These are phyloP conservation scores for Drosophila phalerata DNA, from an alignment of 2,888 invertebrate genomes.

Conservation along the genomic window DNA sequence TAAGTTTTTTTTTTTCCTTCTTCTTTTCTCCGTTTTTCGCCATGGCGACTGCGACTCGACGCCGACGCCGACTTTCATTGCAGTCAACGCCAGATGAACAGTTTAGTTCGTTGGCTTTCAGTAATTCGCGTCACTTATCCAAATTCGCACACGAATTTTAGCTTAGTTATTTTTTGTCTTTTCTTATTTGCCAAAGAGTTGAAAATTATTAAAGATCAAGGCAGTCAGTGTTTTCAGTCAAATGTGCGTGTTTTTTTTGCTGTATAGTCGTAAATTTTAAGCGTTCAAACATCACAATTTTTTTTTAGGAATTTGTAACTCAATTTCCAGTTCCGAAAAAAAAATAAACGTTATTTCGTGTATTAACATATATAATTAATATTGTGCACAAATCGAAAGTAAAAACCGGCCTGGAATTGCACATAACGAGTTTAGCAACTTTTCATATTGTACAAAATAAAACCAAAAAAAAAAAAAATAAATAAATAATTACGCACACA, in stretches of 20 bases:
- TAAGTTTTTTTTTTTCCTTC: constrained; percentile 54
- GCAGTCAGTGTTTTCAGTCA: constrained; percentile 64
- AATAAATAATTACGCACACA: constrained; percentile 2
- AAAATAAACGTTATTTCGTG: constrained; percentile 44
- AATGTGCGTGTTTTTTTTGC: constrained; percentile 35
- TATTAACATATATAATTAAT: constrained; percentile 37
- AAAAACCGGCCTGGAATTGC: constrained; percentile 41
- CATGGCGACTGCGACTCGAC: constrained; percentile 52
- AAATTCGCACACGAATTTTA: constrained; percentile 43
- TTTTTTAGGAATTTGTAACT: constrained; percentile 43
- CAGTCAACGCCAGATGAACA: constrained; percentile 43
- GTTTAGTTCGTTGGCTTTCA: constrained; percentile 55
- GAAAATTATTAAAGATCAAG: constrained; percentile 40
- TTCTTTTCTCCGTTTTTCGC: constrained; percentile 38
- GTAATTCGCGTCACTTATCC: constrained; percentile 48
- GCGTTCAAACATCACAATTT: constrained; percentile 50
- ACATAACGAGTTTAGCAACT: constrained; percentile 63
- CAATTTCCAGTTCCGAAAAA: constrained; percentile 41
- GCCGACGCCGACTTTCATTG: constrained; percentile 55
- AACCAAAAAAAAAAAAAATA: too few species aligned
- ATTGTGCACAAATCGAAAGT: constrained; percentile 48
- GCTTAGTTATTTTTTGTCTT: constrained; percentile 31
- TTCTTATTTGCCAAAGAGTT: constrained; percentile 26
- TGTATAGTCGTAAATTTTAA: constrained; percentile 53
- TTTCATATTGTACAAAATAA: constrained; percentile 28